phyloP scores from a whole-genome alignment of 2,888 invertebrate species.

The Lysandra coridon region DNA sequence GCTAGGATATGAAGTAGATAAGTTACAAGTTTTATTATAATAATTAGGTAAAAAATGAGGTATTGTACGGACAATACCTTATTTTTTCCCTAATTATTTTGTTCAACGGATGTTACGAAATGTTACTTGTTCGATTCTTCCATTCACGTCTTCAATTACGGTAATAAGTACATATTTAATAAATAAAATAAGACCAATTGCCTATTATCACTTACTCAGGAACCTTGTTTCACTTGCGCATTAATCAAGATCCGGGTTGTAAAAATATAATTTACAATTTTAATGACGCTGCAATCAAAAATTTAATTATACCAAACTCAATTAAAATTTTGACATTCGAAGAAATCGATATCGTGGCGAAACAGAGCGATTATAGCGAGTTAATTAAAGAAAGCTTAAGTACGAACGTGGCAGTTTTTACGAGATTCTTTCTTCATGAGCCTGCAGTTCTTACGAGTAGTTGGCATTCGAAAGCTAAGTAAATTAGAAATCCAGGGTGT shows the following conservation, averaged over 20 bases:
- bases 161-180: no score
- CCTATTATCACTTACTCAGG: neutral
- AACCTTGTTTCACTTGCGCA: neutral
- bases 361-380: constrained; percentile 20
- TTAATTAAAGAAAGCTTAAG: constrained; percentile 32
- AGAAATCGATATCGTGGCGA: constrained; percentile 7
- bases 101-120: no score
- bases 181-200: no score
- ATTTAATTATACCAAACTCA: neutral
- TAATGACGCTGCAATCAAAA: neutral
- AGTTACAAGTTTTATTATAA: no score
- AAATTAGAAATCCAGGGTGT: no score
- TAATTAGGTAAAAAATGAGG: no score
- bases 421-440: constrained; percentile 57
- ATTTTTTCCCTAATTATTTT: no score
- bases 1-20: no score
- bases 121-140: no score
- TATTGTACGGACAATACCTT: no score
- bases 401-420: constrained; percentile 52
- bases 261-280: constrained; percentile 8
- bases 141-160: no score
- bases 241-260: neutral
- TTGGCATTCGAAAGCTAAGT: no score
- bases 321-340: neutral
- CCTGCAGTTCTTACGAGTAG: neutral